Conservation (phyloP, 37 sponge, comb jelly and placozoan genomes). For the Trichoplax adhaerens region DNA sequence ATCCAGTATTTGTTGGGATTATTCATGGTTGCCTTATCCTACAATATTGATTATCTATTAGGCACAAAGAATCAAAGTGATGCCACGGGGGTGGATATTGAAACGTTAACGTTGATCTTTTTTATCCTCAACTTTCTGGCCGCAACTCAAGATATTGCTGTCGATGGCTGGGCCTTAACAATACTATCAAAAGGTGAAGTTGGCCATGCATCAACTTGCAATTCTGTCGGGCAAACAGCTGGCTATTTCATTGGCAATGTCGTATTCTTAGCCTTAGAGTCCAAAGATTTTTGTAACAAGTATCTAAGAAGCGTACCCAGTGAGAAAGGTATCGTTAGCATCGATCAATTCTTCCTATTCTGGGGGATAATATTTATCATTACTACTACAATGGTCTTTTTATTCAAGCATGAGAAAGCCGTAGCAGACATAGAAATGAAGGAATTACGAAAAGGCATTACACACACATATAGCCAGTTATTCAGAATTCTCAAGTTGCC, state of each 20-base stretch:
- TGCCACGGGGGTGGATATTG: constrained; percentile 17
- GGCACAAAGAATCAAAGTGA: constrained; percentile 19
- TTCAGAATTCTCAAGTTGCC: constrained; percentile 28
- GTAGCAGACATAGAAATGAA: neutral
- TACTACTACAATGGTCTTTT: constrained; percentile 54
- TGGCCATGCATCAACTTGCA: constrained; percentile 86
- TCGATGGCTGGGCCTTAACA: constrained; percentile 95
- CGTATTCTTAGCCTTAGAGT: constrained; percentile 80
- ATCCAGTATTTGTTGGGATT: constrained; percentile 64
- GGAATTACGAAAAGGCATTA: neutral
- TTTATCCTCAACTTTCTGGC: constrained; percentile 64
- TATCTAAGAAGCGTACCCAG: constrained; percentile 44
- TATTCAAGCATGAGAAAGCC: constrained; percentile 52
- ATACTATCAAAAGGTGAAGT: constrained; percentile 72
- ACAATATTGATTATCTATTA: constrained; percentile 20
- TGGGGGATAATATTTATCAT: constrained; percentile 72
- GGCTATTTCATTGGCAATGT: constrained; percentile 87
- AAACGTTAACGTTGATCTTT: constrained; percentile 48
- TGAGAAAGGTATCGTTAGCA: constrained; percentile 56
- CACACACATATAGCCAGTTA: constrained; percentile 39
- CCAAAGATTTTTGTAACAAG: constrained; percentile 72
- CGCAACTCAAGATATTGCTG: constrained; percentile 93
- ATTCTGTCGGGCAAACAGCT: constrained; percentile 86
- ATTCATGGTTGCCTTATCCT: constrained; percentile 58
- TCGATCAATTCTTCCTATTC: constrained; percentile 49